Conservation (phyloP, 2,797 vertebrate genomes). For the Podarcis lilfordi region DNA sequence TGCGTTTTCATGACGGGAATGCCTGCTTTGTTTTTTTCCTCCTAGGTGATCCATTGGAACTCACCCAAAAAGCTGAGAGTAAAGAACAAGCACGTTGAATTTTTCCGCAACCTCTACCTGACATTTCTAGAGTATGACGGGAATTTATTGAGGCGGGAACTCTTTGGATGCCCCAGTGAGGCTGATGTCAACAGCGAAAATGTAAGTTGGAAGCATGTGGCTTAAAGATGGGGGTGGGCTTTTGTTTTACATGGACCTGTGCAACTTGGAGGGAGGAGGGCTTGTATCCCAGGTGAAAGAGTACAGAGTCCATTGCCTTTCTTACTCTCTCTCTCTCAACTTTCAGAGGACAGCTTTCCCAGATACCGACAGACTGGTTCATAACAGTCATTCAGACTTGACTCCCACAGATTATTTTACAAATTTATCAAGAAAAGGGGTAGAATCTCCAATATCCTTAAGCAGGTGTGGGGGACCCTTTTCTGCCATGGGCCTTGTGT, state of each 20-base stretch:
- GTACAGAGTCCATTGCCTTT: background rate
- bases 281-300: constrained; percentile 11
- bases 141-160: constrained; percentile 91
- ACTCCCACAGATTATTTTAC: background rate
- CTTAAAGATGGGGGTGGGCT: rapidly evolving
- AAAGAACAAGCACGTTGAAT: constrained; percentile 98
- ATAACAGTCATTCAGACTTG: too few relatives aligned
- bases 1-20: constrained; percentile 36
- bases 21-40: constrained; percentile 4
- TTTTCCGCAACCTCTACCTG: constrained; percentile 96
- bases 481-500: background rate
- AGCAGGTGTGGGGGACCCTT: background rate
- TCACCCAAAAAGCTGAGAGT: constrained; percentile 97
- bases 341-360: background rate
- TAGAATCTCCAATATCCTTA: background rate
- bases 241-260: background rate
- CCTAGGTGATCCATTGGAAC: constrained; percentile 98
- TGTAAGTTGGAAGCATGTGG: constrained; percentile 76
- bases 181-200: constrained; percentile 94
- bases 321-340: background rate
- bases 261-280: background rate
- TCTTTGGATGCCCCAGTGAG: constrained; percentile 95
- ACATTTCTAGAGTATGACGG: constrained; percentile 98
- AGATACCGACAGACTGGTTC: background rate
- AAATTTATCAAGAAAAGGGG: background rate